Evolutionary conservation across 2,113 vertebrate genomes (phyloP), one percentile per base, ranked within the genome.

Genomic region (Murina feae): DNA sequence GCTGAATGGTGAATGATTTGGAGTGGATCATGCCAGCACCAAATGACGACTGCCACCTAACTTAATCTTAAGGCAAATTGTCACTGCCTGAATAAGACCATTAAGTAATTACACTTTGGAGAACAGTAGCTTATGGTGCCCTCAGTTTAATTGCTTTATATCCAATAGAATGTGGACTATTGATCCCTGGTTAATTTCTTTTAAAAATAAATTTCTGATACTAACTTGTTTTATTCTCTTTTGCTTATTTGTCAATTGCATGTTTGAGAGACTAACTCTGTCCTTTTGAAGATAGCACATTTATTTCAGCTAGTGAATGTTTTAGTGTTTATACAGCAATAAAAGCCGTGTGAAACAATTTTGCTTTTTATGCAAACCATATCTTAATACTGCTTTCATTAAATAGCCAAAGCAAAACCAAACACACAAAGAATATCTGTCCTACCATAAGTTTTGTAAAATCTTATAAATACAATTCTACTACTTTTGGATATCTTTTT

Each of bases 151-250:
- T 85, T 80, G 23, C 76, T 92, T 96, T 90, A 63, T 94, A 51
- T 53, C 32, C 76, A 25, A 32, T 14, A 89, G 42, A 81, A 35
- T 65, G 44, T 86, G 58, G 42, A 37, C 18, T 86, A 5, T 55
- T 53, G 58, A 63, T 81, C 63, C 20, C n/a, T 69, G 35, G 76
- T 60, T 82, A 92, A 53, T 71, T 51, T 89, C 9, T 89, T 89
- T 78, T n/a, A 82, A 78, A 96, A 88, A 65, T 85, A 80, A 53
- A 47, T 82, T 83, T 96, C 21, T 95, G 53, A 14, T 76, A 81
- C 42, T 60, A 53, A 82, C 66, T 68, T 75, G 10, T 51, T 83
- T 87, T 82, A 86, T 72, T 86, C 6, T 58, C 14, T 83, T 89
- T 90, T 90, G 49, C 35, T 3, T 90, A 12, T 83, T 81, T 71